Conservation (phyloP, 2,113 vertebrate genomes). For the Zapus hudsonius region DNA sequence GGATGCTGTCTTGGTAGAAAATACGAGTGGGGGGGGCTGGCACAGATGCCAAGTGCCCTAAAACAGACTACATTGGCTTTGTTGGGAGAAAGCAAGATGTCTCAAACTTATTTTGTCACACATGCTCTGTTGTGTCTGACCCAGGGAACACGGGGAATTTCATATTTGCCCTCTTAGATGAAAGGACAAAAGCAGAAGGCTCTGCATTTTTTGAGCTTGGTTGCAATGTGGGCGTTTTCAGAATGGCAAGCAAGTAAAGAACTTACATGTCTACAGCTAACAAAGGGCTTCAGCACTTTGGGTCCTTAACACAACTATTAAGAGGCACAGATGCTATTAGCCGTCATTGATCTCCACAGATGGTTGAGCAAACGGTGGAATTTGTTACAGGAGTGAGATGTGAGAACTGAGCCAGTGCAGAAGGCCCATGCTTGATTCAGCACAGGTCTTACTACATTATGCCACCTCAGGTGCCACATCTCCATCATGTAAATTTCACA, state of each 20-base stretch:
- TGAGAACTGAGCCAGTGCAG: not conserved
- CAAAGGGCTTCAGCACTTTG: not conserved
- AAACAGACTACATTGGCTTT: not conserved
- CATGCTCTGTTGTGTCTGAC: not conserved
- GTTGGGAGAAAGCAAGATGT: not conserved
- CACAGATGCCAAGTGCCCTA: not conserved
- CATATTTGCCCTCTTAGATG: not conserved
- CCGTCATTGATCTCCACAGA: not conserved
- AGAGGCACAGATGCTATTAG: not conserved
- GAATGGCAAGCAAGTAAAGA: not conserved
- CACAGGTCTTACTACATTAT: accelerated
- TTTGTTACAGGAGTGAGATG: not conserved
- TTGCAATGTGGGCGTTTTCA: slow-evolving; percentile 9
- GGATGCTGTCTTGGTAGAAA: not conserved
- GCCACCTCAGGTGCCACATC: not conserved
- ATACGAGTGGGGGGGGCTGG: not conserved
- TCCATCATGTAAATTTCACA: not conserved
- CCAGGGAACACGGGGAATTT: not conserved
- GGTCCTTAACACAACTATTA: not conserved
- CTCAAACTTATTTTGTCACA: not conserved
- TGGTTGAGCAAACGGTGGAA: not conserved
- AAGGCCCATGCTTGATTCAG: not conserved
- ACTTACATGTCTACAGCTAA: not conserved
- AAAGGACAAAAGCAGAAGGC: slow-evolving; percentile 31
- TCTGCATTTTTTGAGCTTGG: not conserved